Conservation (phyloP, 2,888 invertebrate species). For the Hoplodrina ambigua region DNA sequence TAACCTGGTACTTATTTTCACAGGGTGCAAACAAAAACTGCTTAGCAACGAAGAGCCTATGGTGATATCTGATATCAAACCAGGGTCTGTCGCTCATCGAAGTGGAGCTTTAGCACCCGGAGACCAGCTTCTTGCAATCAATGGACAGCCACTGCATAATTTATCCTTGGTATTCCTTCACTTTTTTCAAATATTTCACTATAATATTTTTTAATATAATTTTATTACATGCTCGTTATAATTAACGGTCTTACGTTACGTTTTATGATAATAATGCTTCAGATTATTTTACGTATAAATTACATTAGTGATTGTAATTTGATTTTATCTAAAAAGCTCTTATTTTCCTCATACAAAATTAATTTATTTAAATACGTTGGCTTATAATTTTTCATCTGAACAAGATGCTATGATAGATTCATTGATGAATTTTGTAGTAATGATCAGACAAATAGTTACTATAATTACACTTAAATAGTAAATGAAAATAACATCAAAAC, state of each 20-base stretch:
- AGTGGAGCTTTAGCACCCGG: slow-evolving; percentile 96
- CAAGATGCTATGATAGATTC: slow-evolving; percentile 3
- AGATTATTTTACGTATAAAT: background rate
- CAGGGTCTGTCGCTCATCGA: slow-evolving; percentile 97
- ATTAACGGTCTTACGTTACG: background rate
- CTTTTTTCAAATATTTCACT: too few relatives aligned
- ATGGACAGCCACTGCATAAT: slow-evolving; percentile 94
- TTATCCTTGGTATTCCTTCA: slow-evolving; percentile 90
- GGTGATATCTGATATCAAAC: slow-evolving; percentile 96
- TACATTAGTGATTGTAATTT: background rate
- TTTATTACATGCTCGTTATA: too few relatives aligned
- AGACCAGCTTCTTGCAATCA: slow-evolving; percentile 96
- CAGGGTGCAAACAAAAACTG: slow-evolving; percentile 87
- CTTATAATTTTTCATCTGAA: slow-evolving; percentile 20
- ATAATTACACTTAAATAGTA: background rate
- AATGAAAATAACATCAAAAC: background rate
- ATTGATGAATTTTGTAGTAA: slow-evolving; percentile 29
- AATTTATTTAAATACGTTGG: slow-evolving; percentile 23
- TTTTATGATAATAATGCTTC: background rate
- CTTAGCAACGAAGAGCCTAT: slow-evolving; percentile 93
- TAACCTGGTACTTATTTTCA: slow-evolving; percentile 21
- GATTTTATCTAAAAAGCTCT: slow-evolving; percentile 5
- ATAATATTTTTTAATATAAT: too few relatives aligned
- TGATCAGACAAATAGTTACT: slow-evolving; percentile 13
- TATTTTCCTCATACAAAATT: slow-evolving; percentile 9